Percentiles rank a stretch among this genome's conserved stretches.
These are phyloP conservation scores for Periparus ater DNA, from an alignment of 2,797 vertebrate species.

Conservation along the genomic window DNA sequence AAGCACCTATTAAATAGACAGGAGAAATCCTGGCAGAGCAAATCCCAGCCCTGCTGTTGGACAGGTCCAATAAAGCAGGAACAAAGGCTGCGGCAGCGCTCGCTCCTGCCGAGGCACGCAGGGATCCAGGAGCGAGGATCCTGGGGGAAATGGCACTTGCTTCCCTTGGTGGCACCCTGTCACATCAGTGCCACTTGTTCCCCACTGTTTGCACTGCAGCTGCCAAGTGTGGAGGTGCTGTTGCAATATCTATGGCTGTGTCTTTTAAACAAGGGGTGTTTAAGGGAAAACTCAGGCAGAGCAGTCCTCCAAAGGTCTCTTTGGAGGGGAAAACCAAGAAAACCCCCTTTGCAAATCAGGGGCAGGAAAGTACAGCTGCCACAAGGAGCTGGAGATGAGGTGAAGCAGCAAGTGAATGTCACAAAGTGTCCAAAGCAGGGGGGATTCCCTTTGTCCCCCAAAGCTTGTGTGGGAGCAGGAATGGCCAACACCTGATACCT, in stretches of 20 bases:
- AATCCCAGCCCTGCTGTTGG: not conserved
- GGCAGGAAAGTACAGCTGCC: not conserved
- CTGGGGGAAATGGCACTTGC: not conserved
- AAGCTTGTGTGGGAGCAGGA: not conserved
- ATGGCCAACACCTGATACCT: not conserved
- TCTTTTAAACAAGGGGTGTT: not conserved
- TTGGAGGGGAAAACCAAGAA: not conserved
- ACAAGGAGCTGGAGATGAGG: not conserved
- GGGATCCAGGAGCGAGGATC: not conserved
- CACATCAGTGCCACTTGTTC: not conserved
- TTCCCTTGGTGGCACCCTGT: not conserved
- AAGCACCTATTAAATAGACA: not conserved
- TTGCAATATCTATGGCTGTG: rapidly evolving
- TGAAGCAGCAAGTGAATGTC: not conserved
- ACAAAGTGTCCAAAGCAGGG: not conserved
- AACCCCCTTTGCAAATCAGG: not conserved
- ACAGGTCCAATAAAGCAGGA: not conserved
- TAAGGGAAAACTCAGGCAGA: not conserved
- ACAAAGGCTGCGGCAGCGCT: not conserved
- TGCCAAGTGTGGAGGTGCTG: not conserved
- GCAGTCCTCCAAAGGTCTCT: not conserved
- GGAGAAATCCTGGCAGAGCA: not conserved
- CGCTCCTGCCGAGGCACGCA: rapidly evolving
- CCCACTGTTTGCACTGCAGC: not conserved
- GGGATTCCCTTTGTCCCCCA: not conserved